phyloP scores from a whole-genome alignment of 2,888 invertebrate species.

The Lepeophtheirus nordmannii region DNA sequence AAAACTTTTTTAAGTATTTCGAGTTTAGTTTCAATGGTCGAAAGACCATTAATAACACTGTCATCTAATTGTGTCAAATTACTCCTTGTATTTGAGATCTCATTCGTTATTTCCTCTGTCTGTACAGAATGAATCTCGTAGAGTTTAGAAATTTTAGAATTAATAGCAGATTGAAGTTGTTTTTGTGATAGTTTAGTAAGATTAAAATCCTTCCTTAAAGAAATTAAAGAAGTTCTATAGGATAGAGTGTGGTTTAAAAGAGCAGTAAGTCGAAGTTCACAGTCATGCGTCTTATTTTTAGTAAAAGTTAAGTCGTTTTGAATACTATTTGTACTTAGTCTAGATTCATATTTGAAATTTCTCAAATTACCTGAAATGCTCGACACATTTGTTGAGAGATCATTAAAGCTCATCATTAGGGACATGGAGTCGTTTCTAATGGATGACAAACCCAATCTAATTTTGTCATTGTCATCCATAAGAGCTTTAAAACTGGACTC shows the following conservation, averaged over 20 bases:
- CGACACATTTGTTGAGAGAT: background rate
- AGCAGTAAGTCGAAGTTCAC: background rate
- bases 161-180: background rate
- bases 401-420: background rate
- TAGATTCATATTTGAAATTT: background rate
- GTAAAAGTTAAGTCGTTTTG: background rate
- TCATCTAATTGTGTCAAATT: background rate
- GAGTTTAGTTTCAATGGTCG: background rate
- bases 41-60: background rate
- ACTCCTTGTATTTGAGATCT: background rate
- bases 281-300: background rate
- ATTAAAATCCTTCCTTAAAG: constrained; percentile 2
- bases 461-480: background rate
- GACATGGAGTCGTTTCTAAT: background rate
- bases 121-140: background rate
- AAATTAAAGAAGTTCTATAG: background rate
- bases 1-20: constrained; percentile 6
- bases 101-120: background rate
- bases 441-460: background rate
- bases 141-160: constrained; percentile 1
- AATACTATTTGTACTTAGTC: background rate
- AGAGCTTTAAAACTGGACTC: background rate
- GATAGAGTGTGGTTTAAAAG: background rate
- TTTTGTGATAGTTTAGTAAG: background rate
- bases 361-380: constrained; percentile 5